Percentiles rank a stretch among this genome's conserved stretches.
phyloP scores from a whole-genome alignment of 2,888 invertebrate genomes.

The Horisme vitalbata region DNA sequence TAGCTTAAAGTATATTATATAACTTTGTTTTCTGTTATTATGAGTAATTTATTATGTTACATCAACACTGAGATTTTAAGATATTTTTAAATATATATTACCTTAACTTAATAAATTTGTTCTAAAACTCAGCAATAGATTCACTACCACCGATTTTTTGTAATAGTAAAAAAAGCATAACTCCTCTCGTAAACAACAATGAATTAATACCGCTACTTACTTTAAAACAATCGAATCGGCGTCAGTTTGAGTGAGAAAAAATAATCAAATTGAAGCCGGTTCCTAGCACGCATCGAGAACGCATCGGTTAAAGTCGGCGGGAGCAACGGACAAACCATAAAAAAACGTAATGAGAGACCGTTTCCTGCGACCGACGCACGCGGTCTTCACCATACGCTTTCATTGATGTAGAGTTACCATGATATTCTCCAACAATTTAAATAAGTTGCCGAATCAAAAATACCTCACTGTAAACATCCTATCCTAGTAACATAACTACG shows the following conservation, averaged over 20 bases:
- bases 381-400: conserved; percentile 42
- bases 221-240: conserved; percentile 34
- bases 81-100: too few relatives aligned
- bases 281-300: conserved; percentile 42
- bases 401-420: conserved; percentile 14
- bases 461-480: too few relatives aligned
- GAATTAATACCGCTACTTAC: conserved; percentile 20
- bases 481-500: too few relatives aligned
- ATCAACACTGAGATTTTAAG: too few relatives aligned
- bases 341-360: conserved; percentile 80
- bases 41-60: too few relatives aligned
- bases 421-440: conserved; percentile 1
- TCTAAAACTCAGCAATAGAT: too few relatives aligned
- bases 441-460: too few relatives aligned
- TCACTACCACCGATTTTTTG: too few relatives aligned
- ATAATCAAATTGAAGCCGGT: conserved; percentile 44
- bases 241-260: conserved; percentile 39
- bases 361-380: conserved; percentile 67
- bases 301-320: conserved; percentile 49
- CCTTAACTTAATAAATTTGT: too few relatives aligned
- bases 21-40: too few relatives aligned
- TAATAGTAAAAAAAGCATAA: too few relatives aligned
- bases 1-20: too few relatives aligned
- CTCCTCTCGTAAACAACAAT: conserved; percentile 12
- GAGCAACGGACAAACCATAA: conserved; percentile 75